Percentiles rank a stretch among this genome's conserved stretches.
Evolutionary conservation across 2,888 invertebrate species (phyloP).

Genomic region (Argyresthia albistria): DNA sequence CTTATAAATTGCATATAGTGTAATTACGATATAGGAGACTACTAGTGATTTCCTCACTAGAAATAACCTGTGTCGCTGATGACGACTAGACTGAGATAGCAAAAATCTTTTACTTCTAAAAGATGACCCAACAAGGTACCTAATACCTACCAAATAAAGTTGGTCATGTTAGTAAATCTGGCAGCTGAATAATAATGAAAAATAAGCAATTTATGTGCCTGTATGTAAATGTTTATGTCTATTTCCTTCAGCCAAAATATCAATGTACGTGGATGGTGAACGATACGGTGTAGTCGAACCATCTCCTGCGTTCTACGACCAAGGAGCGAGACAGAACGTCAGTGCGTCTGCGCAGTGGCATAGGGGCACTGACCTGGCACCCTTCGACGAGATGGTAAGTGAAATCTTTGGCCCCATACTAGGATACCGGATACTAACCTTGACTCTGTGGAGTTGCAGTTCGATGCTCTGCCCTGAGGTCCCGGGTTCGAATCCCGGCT

Average conservation of each 20-base stretch:
- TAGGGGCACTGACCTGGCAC: slow-evolving; percentile 73
- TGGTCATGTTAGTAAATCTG: background rate
- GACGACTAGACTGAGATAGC: background rate
- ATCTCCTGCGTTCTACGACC: slow-evolving; percentile 35
- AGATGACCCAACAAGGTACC: background rate
- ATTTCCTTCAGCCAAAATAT: slow-evolving; percentile 42
- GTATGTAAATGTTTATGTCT: too few species aligned
- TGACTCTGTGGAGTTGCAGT: too few species aligned
- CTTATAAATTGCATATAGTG: too few species aligned
- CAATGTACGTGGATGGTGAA: slow-evolving; percentile 67
- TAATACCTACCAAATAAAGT: background rate
- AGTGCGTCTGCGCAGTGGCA: slow-evolving; percentile 69
- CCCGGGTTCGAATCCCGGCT: too few species aligned
- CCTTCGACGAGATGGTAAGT: slow-evolving; percentile 81
- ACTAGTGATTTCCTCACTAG: too few species aligned
- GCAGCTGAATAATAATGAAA: too few species aligned
- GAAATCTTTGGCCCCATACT: background rate
- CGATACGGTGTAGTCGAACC: slow-evolving; percentile 62
- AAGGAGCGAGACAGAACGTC: slow-evolving; percentile 28
- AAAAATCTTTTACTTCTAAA: background rate
- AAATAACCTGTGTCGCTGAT: background rate
- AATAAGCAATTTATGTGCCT: too few species aligned
- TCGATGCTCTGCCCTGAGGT: too few species aligned
- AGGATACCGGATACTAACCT: too few species aligned
- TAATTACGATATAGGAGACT: too few species aligned